Evolutionary conservation across 2,888 invertebrate species (phyloP).

Genomic region (Hesperia comma): DNA sequence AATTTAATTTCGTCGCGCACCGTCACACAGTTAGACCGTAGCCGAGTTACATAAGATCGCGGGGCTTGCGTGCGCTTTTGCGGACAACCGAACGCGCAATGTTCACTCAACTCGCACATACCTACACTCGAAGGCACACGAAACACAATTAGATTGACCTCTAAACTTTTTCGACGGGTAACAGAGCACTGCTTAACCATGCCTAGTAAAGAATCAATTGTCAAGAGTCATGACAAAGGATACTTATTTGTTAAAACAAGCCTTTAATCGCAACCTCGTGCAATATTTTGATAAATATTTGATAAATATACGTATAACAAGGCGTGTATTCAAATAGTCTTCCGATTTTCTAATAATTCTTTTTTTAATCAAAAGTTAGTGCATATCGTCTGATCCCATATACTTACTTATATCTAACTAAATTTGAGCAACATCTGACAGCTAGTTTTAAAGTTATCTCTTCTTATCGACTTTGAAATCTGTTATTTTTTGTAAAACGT

Average conservation of each 20-base stretch:
- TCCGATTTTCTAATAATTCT: no score
- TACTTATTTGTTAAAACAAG: conserved; percentile 25
- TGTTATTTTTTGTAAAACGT: no score
- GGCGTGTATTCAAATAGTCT: no score
- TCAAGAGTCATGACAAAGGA: conserved; percentile 11
- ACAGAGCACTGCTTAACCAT: conserved; percentile 8
- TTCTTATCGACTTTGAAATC: no score
- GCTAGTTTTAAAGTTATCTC: no score
- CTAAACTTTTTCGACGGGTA: conserved; percentile 48
- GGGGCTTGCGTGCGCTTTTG: conserved; percentile 68
- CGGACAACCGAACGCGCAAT: conserved; percentile 70
- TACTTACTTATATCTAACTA: no score
- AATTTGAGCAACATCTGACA: no score
- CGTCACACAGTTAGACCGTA: conserved; percentile 34
- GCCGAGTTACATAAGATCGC: conserved; percentile 56
- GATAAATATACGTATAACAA: no score
- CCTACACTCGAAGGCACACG: conserved; percentile 46
- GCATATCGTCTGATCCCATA: no score
- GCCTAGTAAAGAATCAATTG: conserved; percentile 20
- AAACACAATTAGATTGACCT: conserved; percentile 54
- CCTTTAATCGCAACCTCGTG: conserved; percentile 19
- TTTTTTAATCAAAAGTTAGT: no score
- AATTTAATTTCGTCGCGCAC: conserved; percentile 36
- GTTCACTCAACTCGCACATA: conserved; percentile 50
- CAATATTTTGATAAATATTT: no score